These are phyloP conservation scores for Periophthalmodon schlosseri DNA, from an alignment of 2,113 vertebrate species.

Conservation along the genomic window DNA sequence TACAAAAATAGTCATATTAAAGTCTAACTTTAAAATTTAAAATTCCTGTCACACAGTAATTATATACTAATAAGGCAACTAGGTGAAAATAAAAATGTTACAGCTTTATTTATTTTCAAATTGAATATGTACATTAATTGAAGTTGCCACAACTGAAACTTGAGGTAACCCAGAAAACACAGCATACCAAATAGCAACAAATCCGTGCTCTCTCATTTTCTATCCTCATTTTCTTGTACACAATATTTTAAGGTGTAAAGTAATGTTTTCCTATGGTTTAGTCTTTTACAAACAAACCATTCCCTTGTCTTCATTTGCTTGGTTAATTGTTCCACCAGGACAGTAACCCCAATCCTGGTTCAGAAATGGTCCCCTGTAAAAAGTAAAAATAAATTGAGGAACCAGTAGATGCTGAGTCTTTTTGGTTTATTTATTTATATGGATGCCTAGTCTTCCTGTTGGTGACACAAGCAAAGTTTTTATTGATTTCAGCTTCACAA, in stretches of 20 bases:
- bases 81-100: neutral
- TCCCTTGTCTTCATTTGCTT: neutral
- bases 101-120: neutral
- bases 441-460: too few relatives aligned
- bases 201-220: neutral
- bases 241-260: neutral
- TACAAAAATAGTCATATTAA: neutral
- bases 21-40: neutral
- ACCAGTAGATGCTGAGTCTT: too few relatives aligned
- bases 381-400: neutral
- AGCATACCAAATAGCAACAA: neutral
- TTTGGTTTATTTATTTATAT: too few relatives aligned
- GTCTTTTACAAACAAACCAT: neutral
- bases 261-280: neutral
- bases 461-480: too few relatives aligned
- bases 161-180: neutral
- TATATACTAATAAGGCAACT: conserved; percentile 1
- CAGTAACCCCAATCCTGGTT: conserved; percentile 78
- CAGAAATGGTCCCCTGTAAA: conserved; percentile 78
- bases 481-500: too few relatives aligned
- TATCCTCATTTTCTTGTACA: neutral
- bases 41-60: conserved; percentile 18
- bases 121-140: neutral
- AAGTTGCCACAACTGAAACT: neutral
- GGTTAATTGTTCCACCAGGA: conserved; percentile 81